phyloP scores from a whole-genome alignment of 2,888 invertebrate genomes.

The Pristionchus maxplancki region DNA sequence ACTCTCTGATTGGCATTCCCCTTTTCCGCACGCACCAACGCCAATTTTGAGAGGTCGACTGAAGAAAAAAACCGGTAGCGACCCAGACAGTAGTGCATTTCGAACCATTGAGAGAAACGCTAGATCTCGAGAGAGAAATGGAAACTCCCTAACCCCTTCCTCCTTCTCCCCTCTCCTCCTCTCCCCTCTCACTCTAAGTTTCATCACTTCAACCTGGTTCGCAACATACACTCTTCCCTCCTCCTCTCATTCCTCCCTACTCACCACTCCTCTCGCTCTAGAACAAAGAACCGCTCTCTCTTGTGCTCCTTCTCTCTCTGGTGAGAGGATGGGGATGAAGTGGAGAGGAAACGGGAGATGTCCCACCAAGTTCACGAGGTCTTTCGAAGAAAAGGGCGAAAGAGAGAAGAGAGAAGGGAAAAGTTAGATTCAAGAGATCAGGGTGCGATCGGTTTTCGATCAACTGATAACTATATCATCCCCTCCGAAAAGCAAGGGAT shows the following conservation, averaged over 20 bases:
- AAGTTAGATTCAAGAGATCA: neutral
- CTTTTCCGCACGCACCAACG: neutral
- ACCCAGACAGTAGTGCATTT: slow-evolving; percentile 25
- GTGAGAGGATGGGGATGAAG: neutral
- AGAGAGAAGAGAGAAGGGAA: neutral
- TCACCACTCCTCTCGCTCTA: slow-evolving; percentile 6
- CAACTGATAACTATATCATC: neutral
- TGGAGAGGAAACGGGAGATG: slow-evolving; percentile 28
- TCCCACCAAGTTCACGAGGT: slow-evolving; percentile 18
- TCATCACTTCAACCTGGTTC: slow-evolving; percentile 43
- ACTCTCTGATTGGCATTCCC: neutral
- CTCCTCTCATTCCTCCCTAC: slow-evolving; percentile 22
- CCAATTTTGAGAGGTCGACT: neutral
- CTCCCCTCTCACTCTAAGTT: slow-evolving; percentile 12
- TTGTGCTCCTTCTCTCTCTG: slow-evolving; percentile 24
- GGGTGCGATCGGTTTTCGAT: neutral
- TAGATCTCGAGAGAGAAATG: slow-evolving; percentile 3
- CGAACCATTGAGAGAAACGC: slow-evolving; percentile 36
- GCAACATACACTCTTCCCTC: slow-evolving; percentile 35
- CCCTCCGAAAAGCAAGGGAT: neutral
- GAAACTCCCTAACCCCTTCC: slow-evolving; percentile 1
- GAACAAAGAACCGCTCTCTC: slow-evolving; percentile 42
- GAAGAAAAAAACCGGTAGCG: slow-evolving; percentile 16
- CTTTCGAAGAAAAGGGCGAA: slow-evolving; percentile 3
- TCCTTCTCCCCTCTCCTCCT: neutral